Base-by-base conservation (phyloP, 2,797 vertebrate genomes). In the Rhodeus uyekii region DNA sequence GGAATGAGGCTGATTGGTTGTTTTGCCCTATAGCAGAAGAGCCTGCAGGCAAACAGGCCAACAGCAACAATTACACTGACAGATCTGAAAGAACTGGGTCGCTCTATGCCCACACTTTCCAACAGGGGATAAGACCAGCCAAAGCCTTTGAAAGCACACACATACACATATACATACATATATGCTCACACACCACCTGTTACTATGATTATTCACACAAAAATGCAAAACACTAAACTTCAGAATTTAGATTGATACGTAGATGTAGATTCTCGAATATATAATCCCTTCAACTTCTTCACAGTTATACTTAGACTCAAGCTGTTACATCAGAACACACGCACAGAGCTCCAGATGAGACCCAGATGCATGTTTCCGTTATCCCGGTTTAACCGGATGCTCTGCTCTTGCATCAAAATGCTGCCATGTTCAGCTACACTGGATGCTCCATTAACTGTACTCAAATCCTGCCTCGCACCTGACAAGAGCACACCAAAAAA, bases 31-130 rank as follows among this genome's bases (percentile, higher is more conserved):
- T 82, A 81, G 78, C 80, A 38, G 82, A 42, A 80, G 63, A 86
- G 86, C 92, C 92, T 90, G 83, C 69, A 89, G 89, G 91, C 92
- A 94, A 93, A 90, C 90, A 92, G 92, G 93, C 93, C 93, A 93
- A 84, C 81, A 73, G 94, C 92, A 92, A 92, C 93, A 93, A 92
- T 93, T 94, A 93, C 93, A 91, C 89, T 93, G 93, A 94, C 85
- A 83, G 90, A 93, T 92, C 88, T 93, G 93, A 94, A 94, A 94
- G 92, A 94, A 94, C 92, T 94, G 90, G 93, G 93, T 93, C 92
- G 92, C 82, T 89, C 90, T 92, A 90, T 82, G 87, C 92, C 86
- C 90, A 89, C 91, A 92, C 89, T 92, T 88, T 92, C 91, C 92
- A 88, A 92, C 92, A 89, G 92, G 93, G 83, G 63, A 91, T 89